phyloP scores from a whole-genome alignment of 2,888 invertebrate genomes.

The Aelia acuminata region DNA sequence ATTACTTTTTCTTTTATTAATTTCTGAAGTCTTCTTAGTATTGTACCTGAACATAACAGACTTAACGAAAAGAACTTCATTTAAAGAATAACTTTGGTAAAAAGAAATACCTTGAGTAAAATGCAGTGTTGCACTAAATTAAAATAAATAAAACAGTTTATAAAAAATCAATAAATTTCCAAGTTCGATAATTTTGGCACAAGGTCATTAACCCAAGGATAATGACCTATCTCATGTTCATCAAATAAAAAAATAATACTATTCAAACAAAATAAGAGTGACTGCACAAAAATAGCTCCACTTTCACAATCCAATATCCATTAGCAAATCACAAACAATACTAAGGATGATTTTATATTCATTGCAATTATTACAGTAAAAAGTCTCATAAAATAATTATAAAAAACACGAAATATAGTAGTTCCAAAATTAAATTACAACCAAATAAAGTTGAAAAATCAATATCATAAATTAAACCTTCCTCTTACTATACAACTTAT shows the following conservation, averaged over 20 bases:
- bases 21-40: no score
- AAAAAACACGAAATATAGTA: neutral
- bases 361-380: neutral
- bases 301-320: neutral
- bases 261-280: neutral
- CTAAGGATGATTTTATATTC: neutral
- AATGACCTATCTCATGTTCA: slow-evolving; percentile 7
- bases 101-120: neutral
- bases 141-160: neutral
- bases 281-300: neutral
- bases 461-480: neutral
- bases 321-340: neutral
- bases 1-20: no score
- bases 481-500: neutral
- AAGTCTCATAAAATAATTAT: neutral
- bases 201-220: slow-evolving; percentile 32
- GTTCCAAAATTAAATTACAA: neutral
- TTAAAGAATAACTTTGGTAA: neutral
- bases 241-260: neutral
- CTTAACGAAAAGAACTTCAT: no score
- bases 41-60: no score
- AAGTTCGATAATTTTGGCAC: neutral
- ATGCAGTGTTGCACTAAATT: neutral
- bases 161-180: neutral
- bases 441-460: neutral